These are phyloP conservation scores for Drosophila yooni DNA, from an alignment of 2,888 invertebrate genomes.

Conservation along the genomic window DNA sequence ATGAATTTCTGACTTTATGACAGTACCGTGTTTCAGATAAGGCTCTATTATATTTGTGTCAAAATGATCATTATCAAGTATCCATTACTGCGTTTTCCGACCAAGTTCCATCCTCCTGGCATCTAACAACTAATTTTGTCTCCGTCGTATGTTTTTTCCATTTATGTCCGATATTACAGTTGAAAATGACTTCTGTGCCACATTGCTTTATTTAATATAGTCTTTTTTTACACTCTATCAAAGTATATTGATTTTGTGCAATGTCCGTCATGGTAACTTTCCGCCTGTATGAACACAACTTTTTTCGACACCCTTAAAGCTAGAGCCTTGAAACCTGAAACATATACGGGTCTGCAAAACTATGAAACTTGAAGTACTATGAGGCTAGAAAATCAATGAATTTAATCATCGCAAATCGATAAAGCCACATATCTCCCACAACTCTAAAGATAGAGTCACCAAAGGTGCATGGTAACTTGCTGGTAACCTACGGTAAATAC, in stretches of 20 bases:
- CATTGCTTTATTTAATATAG: accelerated
- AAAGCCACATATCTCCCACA: not conserved
- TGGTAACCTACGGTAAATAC: not conserved
- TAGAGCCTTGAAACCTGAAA: not conserved
- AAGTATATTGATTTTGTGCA: not conserved
- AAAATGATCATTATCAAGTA: not conserved
- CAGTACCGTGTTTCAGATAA: accelerated
- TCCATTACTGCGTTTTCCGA: not conserved
- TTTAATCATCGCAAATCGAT: not conserved
- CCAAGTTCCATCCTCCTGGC: constrained; percentile 32
- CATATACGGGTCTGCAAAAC: not conserved
- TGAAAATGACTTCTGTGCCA: not conserved
- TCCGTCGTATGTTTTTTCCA: accelerated
- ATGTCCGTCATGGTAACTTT: no score
- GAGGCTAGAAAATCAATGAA: not conserved
- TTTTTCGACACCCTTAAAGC: not conserved
- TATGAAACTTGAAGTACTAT: not conserved
- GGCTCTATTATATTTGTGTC: accelerated
- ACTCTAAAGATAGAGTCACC: not conserved
- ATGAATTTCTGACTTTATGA: accelerated
- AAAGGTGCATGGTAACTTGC: not conserved
- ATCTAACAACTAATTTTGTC: not conserved
- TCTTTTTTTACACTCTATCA: no score
- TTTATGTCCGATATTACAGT: not conserved
- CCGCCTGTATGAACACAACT: not conserved